Evolutionary conservation across 2,888 invertebrate species (phyloP).

Genomic region (Corbicula japonica): DNA sequence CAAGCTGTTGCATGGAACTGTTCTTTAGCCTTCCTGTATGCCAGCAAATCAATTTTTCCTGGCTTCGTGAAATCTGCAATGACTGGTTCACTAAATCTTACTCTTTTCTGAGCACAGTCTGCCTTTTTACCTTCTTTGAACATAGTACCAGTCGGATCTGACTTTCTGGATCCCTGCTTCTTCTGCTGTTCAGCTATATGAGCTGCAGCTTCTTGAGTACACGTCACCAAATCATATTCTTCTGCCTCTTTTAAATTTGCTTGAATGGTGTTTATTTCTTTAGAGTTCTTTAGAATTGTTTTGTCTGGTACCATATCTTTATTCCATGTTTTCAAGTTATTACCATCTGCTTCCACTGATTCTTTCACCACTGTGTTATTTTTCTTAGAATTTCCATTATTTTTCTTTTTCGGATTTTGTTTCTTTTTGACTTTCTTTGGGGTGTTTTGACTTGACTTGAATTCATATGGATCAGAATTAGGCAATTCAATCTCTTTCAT

Average conservation of each 20-base stretch:
- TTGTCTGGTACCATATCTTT: constrained; percentile 20
- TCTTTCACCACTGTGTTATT: neutral
- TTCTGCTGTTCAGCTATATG: constrained; percentile 52
- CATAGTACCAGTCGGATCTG: neutral
- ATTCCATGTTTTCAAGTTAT: constrained; percentile 17
- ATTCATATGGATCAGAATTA: constrained; percentile 78
- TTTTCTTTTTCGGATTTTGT: constrained; percentile 23
- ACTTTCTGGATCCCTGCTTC: neutral
- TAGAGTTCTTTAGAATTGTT: constrained; percentile 38
- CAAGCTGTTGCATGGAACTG: neutral
- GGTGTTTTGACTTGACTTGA: constrained; percentile 76
- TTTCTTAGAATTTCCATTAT: neutral
- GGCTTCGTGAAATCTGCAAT: constrained; percentile 47
- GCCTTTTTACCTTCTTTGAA: neutral
- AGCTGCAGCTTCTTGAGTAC: constrained; percentile 77
- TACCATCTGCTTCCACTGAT: neutral
- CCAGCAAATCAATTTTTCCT: constrained; percentile 49
- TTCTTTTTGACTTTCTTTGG: constrained; percentile 59
- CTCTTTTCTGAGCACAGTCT: constrained; percentile 33
- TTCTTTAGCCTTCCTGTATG: constrained; percentile 45
- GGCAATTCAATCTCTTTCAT: constrained; percentile 2
- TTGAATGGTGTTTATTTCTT: constrained; percentile 67
- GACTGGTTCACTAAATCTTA: constrained; percentile 59
- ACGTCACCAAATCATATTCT: constrained; percentile 79
- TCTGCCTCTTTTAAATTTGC: constrained; percentile 79